These are phyloP conservation scores for Hycleus phaleratus DNA, from an alignment of 1,140 invertebrate genomes.

Conservation along the genomic window DNA sequence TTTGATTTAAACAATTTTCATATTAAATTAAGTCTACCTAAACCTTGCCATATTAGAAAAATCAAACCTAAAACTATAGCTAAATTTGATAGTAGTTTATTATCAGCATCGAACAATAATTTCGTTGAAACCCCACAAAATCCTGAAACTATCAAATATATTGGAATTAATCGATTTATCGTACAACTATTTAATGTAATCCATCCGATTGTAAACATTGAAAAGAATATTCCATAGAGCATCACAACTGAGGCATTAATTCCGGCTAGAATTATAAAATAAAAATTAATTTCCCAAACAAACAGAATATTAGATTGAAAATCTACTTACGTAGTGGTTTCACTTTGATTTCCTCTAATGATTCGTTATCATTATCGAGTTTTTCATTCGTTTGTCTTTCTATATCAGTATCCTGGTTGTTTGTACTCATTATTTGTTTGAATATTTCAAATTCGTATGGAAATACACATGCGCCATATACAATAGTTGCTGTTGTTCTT, in stretches of 20 bases:
- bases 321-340: constrained; percentile 30
- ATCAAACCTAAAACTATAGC: constrained; percentile 21
- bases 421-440: not conserved
- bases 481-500: no score
- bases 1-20: not conserved
- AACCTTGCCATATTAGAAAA: constrained; percentile 26
- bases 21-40: constrained; percentile 22
- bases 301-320: not conserved
- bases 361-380: constrained; percentile 19
- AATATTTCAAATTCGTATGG: not conserved
- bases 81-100: constrained; percentile 27
- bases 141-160: constrained; percentile 34
- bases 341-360: constrained; percentile 29
- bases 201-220: constrained; percentile 32
- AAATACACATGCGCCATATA: not conserved
- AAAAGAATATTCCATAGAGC: constrained; percentile 29
- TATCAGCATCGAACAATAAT: constrained; percentile 22
- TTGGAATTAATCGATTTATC: constrained; percentile 29
- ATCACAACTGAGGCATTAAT: constrained; percentile 34
- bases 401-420: not conserved
- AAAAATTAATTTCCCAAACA: not conserved
- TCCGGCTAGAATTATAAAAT: constrained; percentile 25
- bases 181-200: constrained; percentile 32
- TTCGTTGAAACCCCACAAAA: constrained; percentile 24
- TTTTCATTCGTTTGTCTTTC: constrained; percentile 12